phyloP scores from a whole-genome alignment of 2,113 vertebrate genomes.

The Andinoacara biseriatus region DNA sequence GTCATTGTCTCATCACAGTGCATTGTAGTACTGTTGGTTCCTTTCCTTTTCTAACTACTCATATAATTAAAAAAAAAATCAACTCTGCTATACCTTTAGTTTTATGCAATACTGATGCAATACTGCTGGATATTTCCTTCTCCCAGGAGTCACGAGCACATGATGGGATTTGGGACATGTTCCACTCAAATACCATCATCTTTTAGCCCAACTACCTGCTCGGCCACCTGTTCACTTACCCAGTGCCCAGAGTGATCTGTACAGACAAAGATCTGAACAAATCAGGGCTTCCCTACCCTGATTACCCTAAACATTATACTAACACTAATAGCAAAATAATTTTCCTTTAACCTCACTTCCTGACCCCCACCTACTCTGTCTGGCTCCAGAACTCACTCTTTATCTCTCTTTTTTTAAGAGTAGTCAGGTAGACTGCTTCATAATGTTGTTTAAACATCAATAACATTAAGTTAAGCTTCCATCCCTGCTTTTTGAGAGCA shows the following conservation, averaged over 20 bases:
- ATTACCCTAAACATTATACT: neutral
- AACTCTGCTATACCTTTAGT: neutral
- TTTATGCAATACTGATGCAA: neutral
- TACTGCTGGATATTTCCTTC: neutral
- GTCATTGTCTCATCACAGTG: neutral
- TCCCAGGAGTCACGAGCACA: neutral
- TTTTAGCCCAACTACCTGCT: neutral
- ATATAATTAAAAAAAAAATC: too few relatives aligned
- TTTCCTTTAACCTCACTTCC: neutral
- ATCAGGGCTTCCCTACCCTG: neutral
- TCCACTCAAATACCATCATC: neutral
- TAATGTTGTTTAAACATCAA: conserved; percentile 39
- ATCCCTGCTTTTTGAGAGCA: conserved; percentile 21
- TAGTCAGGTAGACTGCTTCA: neutral
- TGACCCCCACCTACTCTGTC: conserved; percentile 1
- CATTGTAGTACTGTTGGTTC: neutral
- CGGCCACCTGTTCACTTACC: neutral
- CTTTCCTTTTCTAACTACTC: neutral
- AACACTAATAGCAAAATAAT: neutral
- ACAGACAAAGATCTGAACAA: neutral
- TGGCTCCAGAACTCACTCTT: neutral
- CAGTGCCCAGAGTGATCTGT: neutral
- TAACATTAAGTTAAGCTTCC: conserved; percentile 27
- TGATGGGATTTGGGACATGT: neutral
- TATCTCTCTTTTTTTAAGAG: neutral